phyloP scores from a whole-genome alignment of 2,888 invertebrate genomes.

The Teleogryllus oceanicus region DNA sequence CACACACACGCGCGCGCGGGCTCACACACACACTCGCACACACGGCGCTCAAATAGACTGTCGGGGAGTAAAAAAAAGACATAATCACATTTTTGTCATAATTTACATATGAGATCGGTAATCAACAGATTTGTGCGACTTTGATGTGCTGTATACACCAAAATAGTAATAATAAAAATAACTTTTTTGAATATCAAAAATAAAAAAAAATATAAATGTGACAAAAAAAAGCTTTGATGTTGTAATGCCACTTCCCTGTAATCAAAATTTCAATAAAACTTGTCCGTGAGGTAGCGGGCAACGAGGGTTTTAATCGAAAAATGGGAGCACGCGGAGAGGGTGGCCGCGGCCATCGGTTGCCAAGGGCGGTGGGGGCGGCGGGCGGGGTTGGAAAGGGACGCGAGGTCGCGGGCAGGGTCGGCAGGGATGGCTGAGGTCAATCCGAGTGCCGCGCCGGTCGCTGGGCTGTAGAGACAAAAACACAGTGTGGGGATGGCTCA shows the following conservation, averaged over 20 bases:
- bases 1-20: constrained; percentile 21
- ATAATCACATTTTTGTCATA: constrained; percentile 36
- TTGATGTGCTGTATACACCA: constrained; percentile 22
- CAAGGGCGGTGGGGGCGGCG: not conserved
- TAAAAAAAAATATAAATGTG: not conserved
- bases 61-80: constrained; percentile 29
- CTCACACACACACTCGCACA: not conserved
- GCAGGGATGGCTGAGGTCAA: not conserved
- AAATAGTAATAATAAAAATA: constrained; percentile 18
- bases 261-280: constrained; percentile 25
- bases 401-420: not conserved
- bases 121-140: constrained; percentile 29
- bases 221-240: constrained; percentile 23
- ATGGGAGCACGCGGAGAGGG: not conserved
- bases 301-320: not conserved
- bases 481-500: not conserved
- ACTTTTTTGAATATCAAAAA: constrained; percentile 6
- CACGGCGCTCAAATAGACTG: not conserved
- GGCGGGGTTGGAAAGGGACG: not conserved
- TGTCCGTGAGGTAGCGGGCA: not conserved
- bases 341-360: not conserved
- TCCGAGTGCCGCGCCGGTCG: not conserved
- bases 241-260: constrained; percentile 23
- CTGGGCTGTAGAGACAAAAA: not conserved
- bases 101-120: constrained; percentile 36